Evolutionary conservation across 2,888 invertebrate genomes (phyloP).

Genomic region (Cataglyphis albicans): DNA sequence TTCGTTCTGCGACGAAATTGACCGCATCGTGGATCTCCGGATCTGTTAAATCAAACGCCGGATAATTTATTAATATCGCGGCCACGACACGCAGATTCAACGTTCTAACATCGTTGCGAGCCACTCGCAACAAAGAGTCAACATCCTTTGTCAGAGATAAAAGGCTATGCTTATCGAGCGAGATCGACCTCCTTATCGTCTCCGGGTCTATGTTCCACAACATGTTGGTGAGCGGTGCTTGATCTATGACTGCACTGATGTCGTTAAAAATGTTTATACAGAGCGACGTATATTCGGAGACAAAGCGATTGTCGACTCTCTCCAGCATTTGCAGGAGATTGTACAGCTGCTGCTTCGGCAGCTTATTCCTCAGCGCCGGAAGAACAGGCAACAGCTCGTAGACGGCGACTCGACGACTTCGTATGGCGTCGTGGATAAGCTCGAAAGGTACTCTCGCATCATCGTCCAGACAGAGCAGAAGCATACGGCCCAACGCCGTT

Average conservation of each 20-base stretch:
- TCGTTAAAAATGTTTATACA: conserved; percentile 24
- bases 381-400: conserved; percentile 52
- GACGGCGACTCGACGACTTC: conserved; percentile 40
- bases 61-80: conserved; percentile 37
- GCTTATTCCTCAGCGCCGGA: conserved; percentile 35
- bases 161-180: not conserved
- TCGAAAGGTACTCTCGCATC: conserved; percentile 49
- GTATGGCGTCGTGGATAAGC: conserved; percentile 42
- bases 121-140: conserved; percentile 25
- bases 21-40: conserved; percentile 51
- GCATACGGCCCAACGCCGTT: conserved; percentile 46
- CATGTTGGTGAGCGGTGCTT: not conserved
- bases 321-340: conserved; percentile 52
- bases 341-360: conserved; percentile 43
- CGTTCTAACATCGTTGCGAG: conserved; percentile 13
- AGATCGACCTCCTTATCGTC: not conserved
- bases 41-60: conserved; percentile 54
- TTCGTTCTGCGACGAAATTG: conserved; percentile 49
- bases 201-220: not conserved
- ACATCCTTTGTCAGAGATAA: conserved; percentile 8
- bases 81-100: conserved; percentile 37
- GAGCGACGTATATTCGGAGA: conserved; percentile 56
- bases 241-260: not conserved
- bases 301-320: conserved; percentile 32
- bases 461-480: conserved; percentile 46